Conservation (phyloP, 2,113 vertebrate species). For the Anser cygnoides region DNA sequence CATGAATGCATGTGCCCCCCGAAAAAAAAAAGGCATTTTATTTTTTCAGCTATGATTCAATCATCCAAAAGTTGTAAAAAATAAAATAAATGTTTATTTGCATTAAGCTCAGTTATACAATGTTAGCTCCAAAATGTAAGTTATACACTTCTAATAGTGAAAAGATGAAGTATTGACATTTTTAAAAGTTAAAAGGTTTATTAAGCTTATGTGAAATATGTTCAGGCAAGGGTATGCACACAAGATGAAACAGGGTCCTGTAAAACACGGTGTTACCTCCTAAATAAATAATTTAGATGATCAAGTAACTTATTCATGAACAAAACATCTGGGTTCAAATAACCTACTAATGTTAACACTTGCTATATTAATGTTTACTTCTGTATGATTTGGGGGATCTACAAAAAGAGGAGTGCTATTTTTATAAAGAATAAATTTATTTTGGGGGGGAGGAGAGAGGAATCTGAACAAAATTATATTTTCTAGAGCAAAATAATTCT, state of each 20-base stretch:
- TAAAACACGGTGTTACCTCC: background rate
- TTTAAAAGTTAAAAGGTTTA: background rate
- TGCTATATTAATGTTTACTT: background rate
- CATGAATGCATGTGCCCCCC: background rate
- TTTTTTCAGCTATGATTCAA: background rate
- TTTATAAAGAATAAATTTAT: background rate
- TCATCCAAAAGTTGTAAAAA: background rate
- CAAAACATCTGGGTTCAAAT: background rate
- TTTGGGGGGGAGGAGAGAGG: accelerated
- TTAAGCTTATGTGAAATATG: background rate
- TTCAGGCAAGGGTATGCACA: background rate
- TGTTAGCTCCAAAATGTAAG: background rate
- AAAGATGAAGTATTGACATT: background rate
- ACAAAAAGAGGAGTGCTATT: background rate
- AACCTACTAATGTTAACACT: background rate
- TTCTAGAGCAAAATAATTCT: background rate
- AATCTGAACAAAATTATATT: background rate
- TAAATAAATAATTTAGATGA: background rate
- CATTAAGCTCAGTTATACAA: background rate
- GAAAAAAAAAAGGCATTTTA: background rate
- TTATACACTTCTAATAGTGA: background rate
- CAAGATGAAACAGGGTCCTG: background rate
- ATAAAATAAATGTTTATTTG: background rate
- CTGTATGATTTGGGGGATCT: background rate
- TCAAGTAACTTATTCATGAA: background rate